Evolutionary conservation across 2,113 vertebrate genomes (phyloP), one percentile per base, ranked within the genome.

Genomic region (Promerops cafer): DNA sequence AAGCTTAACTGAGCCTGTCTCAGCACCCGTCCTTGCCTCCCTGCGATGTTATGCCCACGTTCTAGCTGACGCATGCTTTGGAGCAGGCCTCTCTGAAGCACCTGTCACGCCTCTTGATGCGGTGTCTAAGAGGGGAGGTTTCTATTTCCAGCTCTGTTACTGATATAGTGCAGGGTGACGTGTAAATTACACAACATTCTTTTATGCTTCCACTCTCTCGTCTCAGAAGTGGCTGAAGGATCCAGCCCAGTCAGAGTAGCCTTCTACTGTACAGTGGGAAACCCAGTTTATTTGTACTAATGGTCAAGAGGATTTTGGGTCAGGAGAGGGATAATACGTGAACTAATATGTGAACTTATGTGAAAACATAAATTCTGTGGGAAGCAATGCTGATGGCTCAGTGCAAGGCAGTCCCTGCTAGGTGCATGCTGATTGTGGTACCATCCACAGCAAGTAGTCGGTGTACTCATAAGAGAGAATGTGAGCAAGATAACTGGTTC

Each of bases 81-180:
- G 83, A 78, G 27, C 59, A 31, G 66, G 75, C 86, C 83, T 90
- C 68, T 47, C 13, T 47, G 56, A 53, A 92, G 76, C 90, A 93
- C 92, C 94, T 94, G 92, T 94, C 79, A 63, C 11, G 47, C 47
- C 68, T 92, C 82, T 96, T 80, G 66, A 52, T 83, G 66, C 59
- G 37, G 27, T 64, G 65, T 83, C 90, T 94, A 63, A 60, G 40
- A 88, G 54, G 68, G 64, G 72, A 94, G 52, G 60, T 90, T 95
- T 94, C 94, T 94, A 88, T 96, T 96, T 95, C 71, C 68, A 96
- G 79, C 68, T 66, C 82, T 90, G 87, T 49, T 80, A 72, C 87
- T 54, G 91, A 87, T 88, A 85, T 1, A 70, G 82, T 63, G 75
- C 64, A 71, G 89, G 57, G 52, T 70, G 82, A 76, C 0, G 8